phyloP scores from a whole-genome alignment of 2,797 vertebrate species.

The Liparis tanakae region DNA sequence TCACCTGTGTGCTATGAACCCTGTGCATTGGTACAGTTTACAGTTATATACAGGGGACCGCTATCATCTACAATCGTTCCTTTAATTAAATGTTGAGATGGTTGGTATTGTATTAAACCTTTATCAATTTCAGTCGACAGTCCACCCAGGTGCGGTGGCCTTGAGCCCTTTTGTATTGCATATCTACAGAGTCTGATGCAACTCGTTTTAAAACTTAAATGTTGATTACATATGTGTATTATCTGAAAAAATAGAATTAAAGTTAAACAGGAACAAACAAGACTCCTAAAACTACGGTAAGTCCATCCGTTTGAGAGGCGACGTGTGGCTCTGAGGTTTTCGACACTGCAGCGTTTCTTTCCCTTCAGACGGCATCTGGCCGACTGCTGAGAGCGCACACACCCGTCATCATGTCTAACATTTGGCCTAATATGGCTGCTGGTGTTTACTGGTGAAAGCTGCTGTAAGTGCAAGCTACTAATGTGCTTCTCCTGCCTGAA shows the following conservation, averaged over 20 bases:
- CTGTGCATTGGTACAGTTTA: conserved; percentile 50
- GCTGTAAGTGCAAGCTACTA: neutral
- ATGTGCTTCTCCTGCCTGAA: neutral
- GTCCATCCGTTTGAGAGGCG: too few species aligned
- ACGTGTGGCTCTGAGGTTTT: too few species aligned
- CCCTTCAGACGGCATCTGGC: too few species aligned
- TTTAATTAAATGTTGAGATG: conserved; percentile 65
- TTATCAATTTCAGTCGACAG: conserved; percentile 65
- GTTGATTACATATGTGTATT: too few species aligned
- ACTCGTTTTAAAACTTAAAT: neutral
- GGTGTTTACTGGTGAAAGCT: neutral
- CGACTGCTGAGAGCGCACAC: too few species aligned
- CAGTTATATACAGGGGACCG: conserved; percentile 14
- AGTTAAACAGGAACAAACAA: neutral
- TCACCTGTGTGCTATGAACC: neutral
- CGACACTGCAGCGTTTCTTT: too few species aligned
- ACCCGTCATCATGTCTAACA: too few species aligned
- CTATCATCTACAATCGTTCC: conserved; percentile 54
- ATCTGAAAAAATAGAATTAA: neutral
- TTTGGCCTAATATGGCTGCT: too few species aligned
- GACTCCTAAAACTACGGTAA: too few species aligned
- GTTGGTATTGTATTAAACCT: conserved; percentile 45
- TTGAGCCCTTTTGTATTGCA: neutral
- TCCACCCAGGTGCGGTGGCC: too few species aligned
- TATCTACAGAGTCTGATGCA: neutral